Base-by-base conservation (phyloP, 2,888 invertebrate species). In the Artemia sinica region DNA sequence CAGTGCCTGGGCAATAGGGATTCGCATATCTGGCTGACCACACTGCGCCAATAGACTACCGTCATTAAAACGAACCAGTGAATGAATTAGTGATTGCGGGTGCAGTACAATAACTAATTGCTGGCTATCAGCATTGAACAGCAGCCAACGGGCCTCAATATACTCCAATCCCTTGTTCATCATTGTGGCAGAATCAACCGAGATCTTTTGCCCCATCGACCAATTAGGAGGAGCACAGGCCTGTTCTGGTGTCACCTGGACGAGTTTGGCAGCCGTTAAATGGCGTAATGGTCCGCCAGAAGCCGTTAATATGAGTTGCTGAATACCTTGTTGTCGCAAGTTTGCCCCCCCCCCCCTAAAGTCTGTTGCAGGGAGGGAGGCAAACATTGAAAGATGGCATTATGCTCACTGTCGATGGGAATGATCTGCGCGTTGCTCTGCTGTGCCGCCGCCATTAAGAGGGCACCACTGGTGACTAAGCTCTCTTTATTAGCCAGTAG, bases 131-230 rank as follows among this genome's bases (percentile, higher is more conserved):
- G 13, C 12, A 52, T 52, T 18, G 48, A 69, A 69, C 49, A 69
- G 68, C n/a, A n/a, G n/a, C 52, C 58, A 52, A 48, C 41, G 41
- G n/a, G 69, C 69, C 49, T 69, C 69, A 12, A 69, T 69, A 11
- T 52, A 9, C 49, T 69, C 69, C 50, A 69, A n/a, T 67, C 52
- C 52, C 13, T 52, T 52, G 52, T 52, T 52, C 52, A 52, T 52
- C 12, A 71, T 13, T 14, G 71, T 71, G 69, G 71, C 71, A 10
- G 71, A 71, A 49, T 71, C 71, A 11, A 71, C 49, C 12, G 71
- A 49, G 58, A 71, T 71, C 58, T 71, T 71, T n/a, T 13, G 28
- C 52, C 71, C 71, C 71, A 71, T 71, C 28, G 10, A 14, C 71
- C 70, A 71, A 49, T 71, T 71, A 12, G 71, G 71, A 49, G 71